Conservation (phyloP, 2,113 vertebrate genomes). For the Diadophis punctatus region DNA sequence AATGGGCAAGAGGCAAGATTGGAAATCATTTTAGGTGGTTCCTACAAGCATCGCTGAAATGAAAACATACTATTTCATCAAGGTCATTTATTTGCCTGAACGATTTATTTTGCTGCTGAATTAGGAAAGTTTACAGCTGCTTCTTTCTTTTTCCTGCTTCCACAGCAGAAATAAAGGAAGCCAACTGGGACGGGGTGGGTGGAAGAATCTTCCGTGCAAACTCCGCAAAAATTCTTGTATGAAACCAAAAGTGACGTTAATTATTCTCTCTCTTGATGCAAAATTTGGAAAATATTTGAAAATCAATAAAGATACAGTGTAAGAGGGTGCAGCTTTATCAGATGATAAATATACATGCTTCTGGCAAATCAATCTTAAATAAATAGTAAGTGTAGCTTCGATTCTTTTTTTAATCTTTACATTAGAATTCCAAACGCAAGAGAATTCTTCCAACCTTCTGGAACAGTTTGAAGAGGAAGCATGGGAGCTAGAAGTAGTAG, state of each 20-base stretch:
- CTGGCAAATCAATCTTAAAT: not conserved
- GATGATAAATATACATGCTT: not conserved
- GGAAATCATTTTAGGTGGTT: not conserved
- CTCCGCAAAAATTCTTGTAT: conserved; percentile 16
- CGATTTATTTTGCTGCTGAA: conserved; percentile 45
- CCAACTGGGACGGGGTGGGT: not conserved
- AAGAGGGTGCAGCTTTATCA: not conserved
- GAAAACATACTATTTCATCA: conserved; percentile 12
- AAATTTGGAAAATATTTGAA: not conserved
- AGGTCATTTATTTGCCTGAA: conserved; percentile 16
- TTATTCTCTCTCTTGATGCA: not conserved
- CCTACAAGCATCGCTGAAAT: not conserved
- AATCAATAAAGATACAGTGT: not conserved
- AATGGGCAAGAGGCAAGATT: accelerated
- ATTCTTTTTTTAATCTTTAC: not conserved
- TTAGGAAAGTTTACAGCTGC: conserved; percentile 43
- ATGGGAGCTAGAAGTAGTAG: not conserved
- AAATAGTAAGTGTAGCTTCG: not conserved
- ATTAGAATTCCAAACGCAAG: not conserved
- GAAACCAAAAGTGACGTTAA: not conserved
- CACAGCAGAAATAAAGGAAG: conserved; percentile 25
- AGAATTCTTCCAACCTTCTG: not conserved
- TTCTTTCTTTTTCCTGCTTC: conserved; percentile 32
- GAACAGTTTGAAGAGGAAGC: not conserved
- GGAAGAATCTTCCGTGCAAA: not conserved